Evolutionary conservation across 2,797 vertebrate species (phyloP).

Genomic region (Oceanodroma leucorhoa): DNA sequence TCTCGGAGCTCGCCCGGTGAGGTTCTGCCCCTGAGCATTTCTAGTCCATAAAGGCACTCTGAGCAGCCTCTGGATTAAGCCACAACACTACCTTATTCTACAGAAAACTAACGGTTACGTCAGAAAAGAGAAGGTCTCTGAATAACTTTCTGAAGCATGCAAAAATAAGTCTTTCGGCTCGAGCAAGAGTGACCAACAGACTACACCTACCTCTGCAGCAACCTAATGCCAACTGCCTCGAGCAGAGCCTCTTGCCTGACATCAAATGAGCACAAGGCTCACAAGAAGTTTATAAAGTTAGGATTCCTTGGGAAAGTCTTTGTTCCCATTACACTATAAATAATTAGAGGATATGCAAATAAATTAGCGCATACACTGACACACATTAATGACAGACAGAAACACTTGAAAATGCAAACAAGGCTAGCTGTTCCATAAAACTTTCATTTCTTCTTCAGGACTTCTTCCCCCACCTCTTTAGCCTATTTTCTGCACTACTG

Average conservation of each 20-base stretch:
- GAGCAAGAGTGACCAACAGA: not conserved
- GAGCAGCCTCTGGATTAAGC: not conserved
- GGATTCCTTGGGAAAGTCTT: not conserved
- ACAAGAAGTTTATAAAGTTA: not conserved
- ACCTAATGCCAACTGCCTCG: fast-evolving
- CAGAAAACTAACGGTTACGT: not conserved
- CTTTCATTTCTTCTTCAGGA: fast-evolving
- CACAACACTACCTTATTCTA: not conserved
- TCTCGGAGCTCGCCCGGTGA: not conserved
- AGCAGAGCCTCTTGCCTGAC: not conserved
- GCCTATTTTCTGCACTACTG: not conserved
- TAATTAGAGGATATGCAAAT: not conserved
- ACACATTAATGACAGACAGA: not conserved
- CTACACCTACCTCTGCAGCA: fast-evolving
- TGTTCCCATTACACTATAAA: not conserved
- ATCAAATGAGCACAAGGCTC: not conserved
- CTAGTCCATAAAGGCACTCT: not conserved
- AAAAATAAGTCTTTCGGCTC: not conserved
- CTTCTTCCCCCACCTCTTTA: not conserved
- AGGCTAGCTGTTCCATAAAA: not conserved
- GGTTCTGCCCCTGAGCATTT: not conserved
- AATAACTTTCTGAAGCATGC: not conserved
- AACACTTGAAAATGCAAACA: not conserved
- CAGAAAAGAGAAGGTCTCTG: not conserved
- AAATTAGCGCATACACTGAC: not conserved